phyloP scores from a whole-genome alignment of 2,888 invertebrate species.

The Schizotus pectinicornis region DNA sequence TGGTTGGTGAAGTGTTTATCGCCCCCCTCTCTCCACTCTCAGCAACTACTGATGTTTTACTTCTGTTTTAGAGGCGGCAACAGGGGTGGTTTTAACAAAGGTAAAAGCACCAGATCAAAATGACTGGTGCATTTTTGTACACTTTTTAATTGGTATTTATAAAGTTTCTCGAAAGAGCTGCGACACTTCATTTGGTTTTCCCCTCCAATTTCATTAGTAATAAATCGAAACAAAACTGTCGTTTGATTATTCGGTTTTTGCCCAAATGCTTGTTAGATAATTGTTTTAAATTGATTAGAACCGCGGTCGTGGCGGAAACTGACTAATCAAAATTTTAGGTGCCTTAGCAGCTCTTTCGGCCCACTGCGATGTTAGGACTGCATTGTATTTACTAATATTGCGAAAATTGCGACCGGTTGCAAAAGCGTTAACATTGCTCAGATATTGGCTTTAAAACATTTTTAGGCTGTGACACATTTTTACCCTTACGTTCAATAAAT shows the following conservation, averaged over 20 bases:
- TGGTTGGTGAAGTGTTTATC: conserved; percentile 39
- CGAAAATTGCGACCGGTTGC: too few species aligned
- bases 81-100: conserved; percentile 96
- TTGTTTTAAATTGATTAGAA: conserved; percentile 14
- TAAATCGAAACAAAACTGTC: background rate
- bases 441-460: too few species aligned
- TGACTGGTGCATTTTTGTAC: conserved; percentile 75
- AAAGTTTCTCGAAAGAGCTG: conserved; percentile 42
- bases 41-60: conserved; percentile 75
- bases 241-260: conserved; percentile 18
- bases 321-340: conserved; percentile 30
- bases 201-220: background rate
- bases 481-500: background rate
- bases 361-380: conserved; percentile 20
- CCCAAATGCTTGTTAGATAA: conserved; percentile 5
- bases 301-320: conserved; percentile 24
- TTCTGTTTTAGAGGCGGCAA: conserved; percentile 93
- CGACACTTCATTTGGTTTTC: background rate
- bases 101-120: conserved; percentile 82
- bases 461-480: background rate
- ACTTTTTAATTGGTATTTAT: conserved; percentile 46
- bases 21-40: conserved; percentile 62
- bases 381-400: conserved; percentile 11
- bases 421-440: background rate
- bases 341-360: conserved; percentile 30